Conservation (phyloP, 2,888 invertebrate species). For the Tortricodes alternella region DNA sequence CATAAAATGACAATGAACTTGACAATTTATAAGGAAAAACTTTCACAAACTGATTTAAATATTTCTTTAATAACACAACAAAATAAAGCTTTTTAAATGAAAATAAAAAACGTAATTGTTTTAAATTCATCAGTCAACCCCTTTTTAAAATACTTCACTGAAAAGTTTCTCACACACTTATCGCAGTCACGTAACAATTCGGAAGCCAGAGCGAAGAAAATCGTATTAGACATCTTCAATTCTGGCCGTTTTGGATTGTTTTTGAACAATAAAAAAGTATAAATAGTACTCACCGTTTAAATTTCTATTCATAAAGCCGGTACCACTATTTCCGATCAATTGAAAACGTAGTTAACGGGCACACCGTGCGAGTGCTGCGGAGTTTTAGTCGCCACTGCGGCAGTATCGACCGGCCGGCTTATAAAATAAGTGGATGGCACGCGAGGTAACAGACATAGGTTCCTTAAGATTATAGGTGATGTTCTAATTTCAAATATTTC, state of each 20-base stretch:
- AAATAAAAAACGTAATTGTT: not conserved
- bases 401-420: constrained; percentile 68
- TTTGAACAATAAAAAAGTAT: constrained; percentile 17
- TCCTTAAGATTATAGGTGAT: constrained; percentile 45
- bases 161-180: constrained; percentile 7
- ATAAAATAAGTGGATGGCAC: constrained; percentile 64
- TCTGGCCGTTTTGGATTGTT: not conserved
- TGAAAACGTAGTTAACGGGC: constrained; percentile 32
- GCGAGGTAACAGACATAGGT: constrained; percentile 57
- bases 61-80: too few relatives aligned
- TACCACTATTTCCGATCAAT: constrained; percentile 41
- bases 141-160: not conserved
- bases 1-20: too few relatives aligned
- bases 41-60: too few relatives aligned
- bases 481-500: constrained; percentile 50
- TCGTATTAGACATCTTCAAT: not conserved
- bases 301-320: constrained; percentile 43
- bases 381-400: constrained; percentile 67
- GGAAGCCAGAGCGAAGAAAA: not conserved
- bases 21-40: too few relatives aligned
- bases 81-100: too few relatives aligned
- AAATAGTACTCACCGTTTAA: constrained; percentile 42
- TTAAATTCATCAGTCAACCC: not conserved
- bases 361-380: constrained; percentile 53
- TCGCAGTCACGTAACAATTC: constrained; percentile 9